Evolutionary conservation across 2,113 vertebrate species (phyloP).

Genomic region (Scolopax mira): DNA sequence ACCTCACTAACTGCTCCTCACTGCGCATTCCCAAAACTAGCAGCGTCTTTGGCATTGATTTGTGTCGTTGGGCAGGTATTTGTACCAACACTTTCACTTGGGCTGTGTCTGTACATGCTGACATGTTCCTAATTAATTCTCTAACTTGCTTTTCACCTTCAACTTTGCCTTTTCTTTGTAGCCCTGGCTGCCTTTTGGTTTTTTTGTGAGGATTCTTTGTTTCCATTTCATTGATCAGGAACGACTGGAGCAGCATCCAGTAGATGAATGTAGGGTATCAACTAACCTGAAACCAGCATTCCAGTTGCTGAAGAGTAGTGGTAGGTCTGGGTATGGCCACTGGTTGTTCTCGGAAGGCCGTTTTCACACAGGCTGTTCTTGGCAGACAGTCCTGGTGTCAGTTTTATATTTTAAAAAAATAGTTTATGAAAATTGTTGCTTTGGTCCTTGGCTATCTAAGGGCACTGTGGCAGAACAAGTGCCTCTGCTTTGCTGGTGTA

Average conservation of each 20-base stretch:
- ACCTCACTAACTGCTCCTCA: neutral
- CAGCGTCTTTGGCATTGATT: neutral
- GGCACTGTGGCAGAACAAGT: neutral
- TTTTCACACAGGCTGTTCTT: neutral
- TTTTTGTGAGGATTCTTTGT: neutral
- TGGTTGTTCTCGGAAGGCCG: neutral
- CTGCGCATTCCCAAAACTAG: neutral
- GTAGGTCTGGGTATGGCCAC: neutral
- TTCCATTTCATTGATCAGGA: neutral
- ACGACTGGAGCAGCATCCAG: neutral
- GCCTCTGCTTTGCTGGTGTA: neutral
- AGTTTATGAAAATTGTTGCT: neutral
- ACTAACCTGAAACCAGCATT: neutral
- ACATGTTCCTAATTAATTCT: accelerated
- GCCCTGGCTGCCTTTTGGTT: neutral
- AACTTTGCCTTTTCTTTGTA: neutral
- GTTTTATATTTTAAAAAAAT: neutral
- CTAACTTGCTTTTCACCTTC: neutral
- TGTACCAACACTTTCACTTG: neutral
- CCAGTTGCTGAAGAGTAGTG: neutral
- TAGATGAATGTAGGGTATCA: neutral
- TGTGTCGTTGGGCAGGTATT: neutral
- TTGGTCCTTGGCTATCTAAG: neutral
- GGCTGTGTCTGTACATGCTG: neutral
- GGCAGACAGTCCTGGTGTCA: constrained; percentile 5